Evolutionary conservation across 2,797 vertebrate species (phyloP).

Genomic region (Ispidina picta): DNA sequence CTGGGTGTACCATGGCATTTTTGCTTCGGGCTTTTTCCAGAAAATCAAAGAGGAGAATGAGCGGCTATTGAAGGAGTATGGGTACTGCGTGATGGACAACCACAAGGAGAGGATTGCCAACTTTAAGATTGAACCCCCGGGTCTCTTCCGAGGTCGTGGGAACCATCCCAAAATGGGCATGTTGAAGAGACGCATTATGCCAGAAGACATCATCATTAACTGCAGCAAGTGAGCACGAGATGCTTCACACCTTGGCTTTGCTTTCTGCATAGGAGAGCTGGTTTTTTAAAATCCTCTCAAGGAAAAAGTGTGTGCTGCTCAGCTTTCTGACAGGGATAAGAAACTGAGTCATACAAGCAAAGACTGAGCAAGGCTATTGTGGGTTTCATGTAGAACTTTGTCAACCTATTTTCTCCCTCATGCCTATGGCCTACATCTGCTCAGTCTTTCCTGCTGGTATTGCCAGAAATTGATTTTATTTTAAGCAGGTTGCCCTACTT

Average conservation of each 20-base stretch:
- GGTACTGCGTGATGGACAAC: conserved; percentile 95
- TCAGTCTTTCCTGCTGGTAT: not conserved
- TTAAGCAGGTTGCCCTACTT: not conserved
- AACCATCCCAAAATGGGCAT: conserved; percentile 98
- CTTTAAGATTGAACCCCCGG: conserved; percentile 94
- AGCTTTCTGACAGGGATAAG: not conserved
- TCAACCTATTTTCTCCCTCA: not conserved
- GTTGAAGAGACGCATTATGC: conserved; percentile 91
- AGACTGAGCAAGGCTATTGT: not conserved
- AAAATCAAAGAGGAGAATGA: conserved; percentile 96
- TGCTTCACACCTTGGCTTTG: not conserved
- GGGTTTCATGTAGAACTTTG: not conserved
- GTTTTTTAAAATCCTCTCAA: not conserved
- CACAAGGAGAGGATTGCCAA: conserved; percentile 95
- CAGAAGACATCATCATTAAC: conserved; percentile 94
- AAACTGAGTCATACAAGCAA: not conserved
- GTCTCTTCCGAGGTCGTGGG: conserved; percentile 91
- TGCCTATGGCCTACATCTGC: not conserved
- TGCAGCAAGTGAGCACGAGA: conserved; percentile 91
- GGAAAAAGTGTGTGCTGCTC: not conserved
- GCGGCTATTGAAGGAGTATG: conserved; percentile 89
- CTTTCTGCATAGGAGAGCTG: not conserved
- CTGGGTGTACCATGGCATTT: not conserved
- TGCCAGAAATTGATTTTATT: not conserved
- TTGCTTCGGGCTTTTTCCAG: conserved; percentile 70